These are phyloP conservation scores for Malurus splendens DNA, from an alignment of 2,797 vertebrate species.

Conservation along the genomic window DNA sequence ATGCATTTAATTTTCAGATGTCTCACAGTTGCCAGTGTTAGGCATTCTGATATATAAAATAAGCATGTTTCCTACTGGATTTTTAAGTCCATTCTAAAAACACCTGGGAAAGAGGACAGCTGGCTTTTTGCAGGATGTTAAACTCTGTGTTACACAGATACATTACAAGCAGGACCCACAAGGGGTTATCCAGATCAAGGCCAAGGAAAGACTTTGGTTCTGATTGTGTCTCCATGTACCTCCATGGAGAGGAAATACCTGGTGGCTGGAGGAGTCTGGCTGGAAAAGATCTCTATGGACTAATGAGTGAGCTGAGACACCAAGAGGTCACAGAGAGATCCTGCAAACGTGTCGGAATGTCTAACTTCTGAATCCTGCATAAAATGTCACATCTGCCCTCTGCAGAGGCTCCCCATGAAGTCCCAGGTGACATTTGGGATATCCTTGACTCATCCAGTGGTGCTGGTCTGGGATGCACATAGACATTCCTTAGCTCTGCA, in stretches of 20 bases:
- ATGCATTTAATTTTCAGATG: not conserved
- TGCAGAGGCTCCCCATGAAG: rapidly evolving
- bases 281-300: not conserved
- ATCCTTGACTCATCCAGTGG: not conserved
- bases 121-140: not conserved
- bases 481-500: not conserved
- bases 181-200: not conserved
- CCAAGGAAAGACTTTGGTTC: not conserved
- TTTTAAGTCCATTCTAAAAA: not conserved
- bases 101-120: not conserved
- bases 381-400: not conserved
- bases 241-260: not conserved
- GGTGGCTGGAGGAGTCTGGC: not conserved
- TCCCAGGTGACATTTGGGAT: not conserved
- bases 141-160: not conserved
- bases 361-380: not conserved
- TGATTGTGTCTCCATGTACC: not conserved
- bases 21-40: not conserved
- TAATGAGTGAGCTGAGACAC: not conserved
- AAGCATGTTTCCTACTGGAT: rapidly evolving
- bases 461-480: rapidly evolving
- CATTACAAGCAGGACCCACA: not conserved
- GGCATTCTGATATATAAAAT: not conserved
- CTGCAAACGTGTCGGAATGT: not conserved
- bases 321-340: not conserved